These are phyloP conservation scores for Drosophila nannoptera DNA, from an alignment of 1,140 invertebrate genomes.

Conservation along the genomic window DNA sequence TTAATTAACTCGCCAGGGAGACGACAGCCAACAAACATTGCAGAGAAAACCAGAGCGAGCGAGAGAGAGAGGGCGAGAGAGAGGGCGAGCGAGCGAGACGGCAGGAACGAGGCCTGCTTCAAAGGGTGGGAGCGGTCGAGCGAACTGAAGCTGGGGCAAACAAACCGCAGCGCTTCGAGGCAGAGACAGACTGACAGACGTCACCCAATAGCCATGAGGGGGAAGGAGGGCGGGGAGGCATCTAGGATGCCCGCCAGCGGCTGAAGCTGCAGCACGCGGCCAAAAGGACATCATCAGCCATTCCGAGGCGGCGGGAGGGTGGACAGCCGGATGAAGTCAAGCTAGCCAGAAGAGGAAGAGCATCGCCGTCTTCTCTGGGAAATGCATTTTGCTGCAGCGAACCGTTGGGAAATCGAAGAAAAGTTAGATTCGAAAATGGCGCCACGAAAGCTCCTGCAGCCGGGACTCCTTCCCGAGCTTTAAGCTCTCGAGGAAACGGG, in stretches of 20 bases:
- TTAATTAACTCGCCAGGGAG: conserved; percentile 78
- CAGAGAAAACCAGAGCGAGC: background rate
- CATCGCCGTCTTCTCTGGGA: no score
- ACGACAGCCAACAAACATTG: conserved; percentile 64
- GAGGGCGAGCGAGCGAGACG: background rate
- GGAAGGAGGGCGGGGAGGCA: background rate
- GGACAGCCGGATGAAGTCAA: no score
- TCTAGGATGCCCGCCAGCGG: conserved; percentile 1
- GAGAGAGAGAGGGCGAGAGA: conserved; percentile 24
- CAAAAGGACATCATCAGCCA: background rate
- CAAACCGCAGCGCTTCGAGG: conserved; percentile 49
- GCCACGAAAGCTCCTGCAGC: no score
- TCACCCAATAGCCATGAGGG: background rate
- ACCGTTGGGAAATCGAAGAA: no score
- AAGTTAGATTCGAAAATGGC: no score
- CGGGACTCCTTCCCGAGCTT: no score
- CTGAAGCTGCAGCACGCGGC: background rate
- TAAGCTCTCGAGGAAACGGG: no score
- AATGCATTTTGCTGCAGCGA: no score
- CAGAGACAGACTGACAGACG: conserved; percentile 19
- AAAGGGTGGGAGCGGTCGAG: background rate
- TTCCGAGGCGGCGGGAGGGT: no score
- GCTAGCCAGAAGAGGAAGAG: no score
- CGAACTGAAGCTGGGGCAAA: conserved; percentile 42
- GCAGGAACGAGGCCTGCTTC: background rate